phyloP scores from a whole-genome alignment of 2,797 vertebrate species.

The Ctenosaura bakeri region DNA sequence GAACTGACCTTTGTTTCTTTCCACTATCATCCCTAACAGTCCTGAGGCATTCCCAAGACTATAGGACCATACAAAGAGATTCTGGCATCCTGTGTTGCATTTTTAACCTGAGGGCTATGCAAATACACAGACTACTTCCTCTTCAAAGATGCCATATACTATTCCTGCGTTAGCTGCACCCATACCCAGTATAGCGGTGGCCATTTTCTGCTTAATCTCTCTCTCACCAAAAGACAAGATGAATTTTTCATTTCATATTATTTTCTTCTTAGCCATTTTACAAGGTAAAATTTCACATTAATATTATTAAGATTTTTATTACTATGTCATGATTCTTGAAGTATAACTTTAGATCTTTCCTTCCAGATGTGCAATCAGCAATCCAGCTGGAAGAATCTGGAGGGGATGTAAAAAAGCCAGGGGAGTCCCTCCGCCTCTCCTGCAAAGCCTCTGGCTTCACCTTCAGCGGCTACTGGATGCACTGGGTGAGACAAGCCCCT shows the following conservation, averaged over 20 bases:
- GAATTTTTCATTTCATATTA: background rate
- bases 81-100: no score
- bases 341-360: background rate
- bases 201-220: background rate
- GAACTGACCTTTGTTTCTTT: no score
- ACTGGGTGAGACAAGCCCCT: conserved; percentile 30
- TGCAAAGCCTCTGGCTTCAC: conserved; percentile 35
- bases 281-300: background rate
- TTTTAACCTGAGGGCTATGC: background rate
- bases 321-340: no score
- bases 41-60: no score
- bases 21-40: no score
- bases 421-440: conserved; percentile 29
- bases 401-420: background rate
- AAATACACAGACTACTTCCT: background rate
- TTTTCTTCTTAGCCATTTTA: background rate
- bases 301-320: background rate
- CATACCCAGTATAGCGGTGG: no score
- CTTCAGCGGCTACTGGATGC: background rate
- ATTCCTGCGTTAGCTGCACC: background rate
- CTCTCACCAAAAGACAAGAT: background rate
- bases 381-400: conserved; percentile 2
- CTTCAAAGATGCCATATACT: no score
- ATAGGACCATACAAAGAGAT: no score
- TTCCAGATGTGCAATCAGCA: background rate